Evolutionary conservation across 1,140 invertebrate species (phyloP).

Genomic region (Nomia melanderi): DNA sequence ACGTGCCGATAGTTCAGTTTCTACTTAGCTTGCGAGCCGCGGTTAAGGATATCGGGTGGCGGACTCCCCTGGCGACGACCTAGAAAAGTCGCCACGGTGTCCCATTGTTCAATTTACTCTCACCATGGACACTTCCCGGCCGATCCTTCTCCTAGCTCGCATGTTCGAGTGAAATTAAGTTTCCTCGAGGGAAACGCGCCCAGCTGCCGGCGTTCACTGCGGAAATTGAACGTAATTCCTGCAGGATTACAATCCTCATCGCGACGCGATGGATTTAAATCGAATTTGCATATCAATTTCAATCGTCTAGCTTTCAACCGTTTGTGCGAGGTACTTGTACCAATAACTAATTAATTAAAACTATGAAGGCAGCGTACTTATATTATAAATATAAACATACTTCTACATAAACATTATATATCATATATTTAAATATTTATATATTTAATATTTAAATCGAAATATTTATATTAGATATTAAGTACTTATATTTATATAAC

Average conservation of each 20-base stretch:
- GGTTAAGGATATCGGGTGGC: not conserved
- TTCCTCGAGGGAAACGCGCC: not conserved
- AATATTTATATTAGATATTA: too few relatives aligned
- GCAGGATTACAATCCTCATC: not conserved
- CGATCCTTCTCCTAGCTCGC: slow-evolving; percentile 2
- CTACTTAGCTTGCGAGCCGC: slow-evolving; percentile 37
- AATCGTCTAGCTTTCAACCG: too few relatives aligned
- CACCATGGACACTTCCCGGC: slow-evolving; percentile 9
- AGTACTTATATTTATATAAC: too few relatives aligned
- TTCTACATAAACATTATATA: too few relatives aligned
- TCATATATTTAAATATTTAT: too few relatives aligned
- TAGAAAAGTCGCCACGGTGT: slow-evolving; percentile 56
- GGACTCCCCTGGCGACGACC: slow-evolving; percentile 48
- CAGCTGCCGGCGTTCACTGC: not conserved
- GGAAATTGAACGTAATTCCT: not conserved
- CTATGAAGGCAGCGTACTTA: too few relatives aligned
- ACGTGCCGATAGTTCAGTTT: slow-evolving; percentile 15
- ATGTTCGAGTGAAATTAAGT: not conserved
- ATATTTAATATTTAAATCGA: too few relatives aligned
- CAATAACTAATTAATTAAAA: too few relatives aligned
- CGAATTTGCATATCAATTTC: not conserved
- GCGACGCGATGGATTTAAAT: not conserved
- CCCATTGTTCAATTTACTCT: slow-evolving; percentile 56
- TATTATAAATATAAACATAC: too few relatives aligned
- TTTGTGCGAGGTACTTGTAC: too few relatives aligned